These are phyloP conservation scores for Lepisosteus oculatus DNA, from an alignment of 2,113 vertebrate genomes.

Conservation along the genomic window DNA sequence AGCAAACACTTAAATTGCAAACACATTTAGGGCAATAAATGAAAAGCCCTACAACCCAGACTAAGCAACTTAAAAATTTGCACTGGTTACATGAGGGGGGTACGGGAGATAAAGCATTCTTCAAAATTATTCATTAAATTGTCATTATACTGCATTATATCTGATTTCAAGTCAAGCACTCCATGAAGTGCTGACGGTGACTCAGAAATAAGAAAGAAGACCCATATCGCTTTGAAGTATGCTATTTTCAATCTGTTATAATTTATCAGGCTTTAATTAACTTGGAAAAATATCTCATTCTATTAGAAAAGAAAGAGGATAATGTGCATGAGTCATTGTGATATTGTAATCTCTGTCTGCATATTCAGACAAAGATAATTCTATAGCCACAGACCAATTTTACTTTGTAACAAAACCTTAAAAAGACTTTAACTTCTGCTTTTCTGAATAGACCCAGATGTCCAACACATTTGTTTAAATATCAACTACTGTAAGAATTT, in stretches of 20 bases:
- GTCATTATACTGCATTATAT: conserved; percentile 27
- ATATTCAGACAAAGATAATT: conserved; percentile 3
- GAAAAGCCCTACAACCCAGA: conserved; percentile 40
- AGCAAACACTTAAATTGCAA: conserved; percentile 63
- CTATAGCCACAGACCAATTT: not conserved
- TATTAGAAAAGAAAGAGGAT: conserved; percentile 16
- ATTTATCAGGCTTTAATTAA: conserved; percentile 28
- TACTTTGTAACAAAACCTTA: too few species aligned
- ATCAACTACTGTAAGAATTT: too few species aligned
- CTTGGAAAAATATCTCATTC: not conserved
- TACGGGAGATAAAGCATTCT: conserved; percentile 35
- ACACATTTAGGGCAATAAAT: conserved; percentile 43
- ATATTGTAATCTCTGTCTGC: conserved; percentile 14
- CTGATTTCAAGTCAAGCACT: conserved; percentile 36
- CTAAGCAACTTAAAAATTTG: conserved; percentile 38
- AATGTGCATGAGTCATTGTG: conserved; percentile 12
- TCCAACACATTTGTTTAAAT: too few species aligned
- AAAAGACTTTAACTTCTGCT: too few species aligned
- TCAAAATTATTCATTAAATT: conserved; percentile 31
- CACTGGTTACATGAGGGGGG: conserved; percentile 39
- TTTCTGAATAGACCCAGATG: too few species aligned
- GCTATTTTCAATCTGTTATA: conserved; percentile 20
- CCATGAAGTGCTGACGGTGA: conserved; percentile 6
- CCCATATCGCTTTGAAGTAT: conserved; percentile 32
- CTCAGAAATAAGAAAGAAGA: conserved; percentile 11